Evolutionary conservation across 2,888 invertebrate species (phyloP).

Genomic region (Pogonocherus hispidulus): DNA sequence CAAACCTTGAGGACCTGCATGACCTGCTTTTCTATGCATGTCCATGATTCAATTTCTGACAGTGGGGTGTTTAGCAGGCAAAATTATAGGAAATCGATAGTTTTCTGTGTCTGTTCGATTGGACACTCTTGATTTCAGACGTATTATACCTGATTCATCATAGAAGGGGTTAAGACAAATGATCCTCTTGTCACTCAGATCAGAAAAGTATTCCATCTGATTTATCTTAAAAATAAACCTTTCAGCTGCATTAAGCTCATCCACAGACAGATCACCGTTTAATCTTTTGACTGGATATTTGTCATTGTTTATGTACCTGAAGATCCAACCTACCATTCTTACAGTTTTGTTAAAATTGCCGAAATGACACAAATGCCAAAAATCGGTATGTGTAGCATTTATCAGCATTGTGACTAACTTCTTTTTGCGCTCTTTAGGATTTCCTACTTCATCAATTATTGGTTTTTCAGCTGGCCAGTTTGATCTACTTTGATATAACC

Average conservation of each 20-base stretch:
- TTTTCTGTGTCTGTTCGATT: not conserved
- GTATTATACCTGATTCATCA: slow-evolving; percentile 9
- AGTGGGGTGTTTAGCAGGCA: slow-evolving; percentile 16
- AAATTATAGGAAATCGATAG: slow-evolving; percentile 15
- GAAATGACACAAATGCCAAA: slow-evolving; percentile 11
- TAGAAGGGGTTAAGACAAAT: slow-evolving; percentile 1
- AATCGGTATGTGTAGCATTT: not conserved
- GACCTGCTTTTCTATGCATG: slow-evolving; percentile 12
- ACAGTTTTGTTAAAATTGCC: not conserved
- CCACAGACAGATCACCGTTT: not conserved
- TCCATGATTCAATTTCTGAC: slow-evolving; percentile 1
- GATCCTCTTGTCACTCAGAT: not conserved
- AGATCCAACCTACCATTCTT: slow-evolving; percentile 7
- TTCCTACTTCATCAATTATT: slow-evolving; percentile 1
- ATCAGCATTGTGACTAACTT: slow-evolving; percentile 15
- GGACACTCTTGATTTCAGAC: slow-evolving; percentile 13
- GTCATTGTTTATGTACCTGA: slow-evolving; percentile 4
- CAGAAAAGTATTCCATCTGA: slow-evolving; percentile 2
- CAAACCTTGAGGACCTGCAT: slow-evolving; percentile 23
- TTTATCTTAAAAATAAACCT: slow-evolving; percentile 13
- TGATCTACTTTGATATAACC: slow-evolving; percentile 18
- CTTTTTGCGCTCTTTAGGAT: slow-evolving; percentile 3
- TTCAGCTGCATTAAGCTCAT: slow-evolving; percentile 15
- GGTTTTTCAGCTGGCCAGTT: not conserved
- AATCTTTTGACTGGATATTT: not conserved